These are phyloP conservation scores for Drymonia ruficornis DNA, from an alignment of 2,888 invertebrate species.

Conservation along the genomic window DNA sequence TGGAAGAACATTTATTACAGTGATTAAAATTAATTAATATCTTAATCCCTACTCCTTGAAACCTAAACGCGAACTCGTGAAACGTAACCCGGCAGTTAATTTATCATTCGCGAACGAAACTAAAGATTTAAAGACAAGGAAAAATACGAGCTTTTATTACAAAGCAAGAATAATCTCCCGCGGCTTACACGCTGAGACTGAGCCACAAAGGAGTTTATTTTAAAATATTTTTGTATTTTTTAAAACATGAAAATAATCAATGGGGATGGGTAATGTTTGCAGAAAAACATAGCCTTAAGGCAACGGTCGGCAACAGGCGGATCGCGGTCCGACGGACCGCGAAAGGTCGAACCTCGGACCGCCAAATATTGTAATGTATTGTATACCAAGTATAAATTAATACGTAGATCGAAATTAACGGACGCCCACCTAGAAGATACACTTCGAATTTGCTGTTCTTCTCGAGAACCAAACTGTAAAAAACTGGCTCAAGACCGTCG, in stretches of 20 bases:
- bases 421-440: no score
- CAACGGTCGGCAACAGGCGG: no score
- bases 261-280: constrained; percentile 16
- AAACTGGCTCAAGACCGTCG: no score
- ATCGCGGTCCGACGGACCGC: no score
- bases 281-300: no score
- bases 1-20: background rate
- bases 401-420: no score
- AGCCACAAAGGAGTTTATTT: constrained; percentile 49
- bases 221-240: no score
- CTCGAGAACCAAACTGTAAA: no score
- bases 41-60: constrained; percentile 2
- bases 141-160: constrained; percentile 41
- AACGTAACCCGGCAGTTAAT: constrained; percentile 2
- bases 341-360: no score
- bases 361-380: no score
- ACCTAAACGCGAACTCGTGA: background rate
- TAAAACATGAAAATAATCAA: constrained; percentile 55
- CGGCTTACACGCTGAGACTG: constrained; percentile 45
- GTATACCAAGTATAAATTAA: no score
- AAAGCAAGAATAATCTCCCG: constrained; percentile 41
- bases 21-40: constrained; percentile 5
- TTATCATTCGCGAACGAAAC: constrained; percentile 12
- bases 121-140: constrained; percentile 18
- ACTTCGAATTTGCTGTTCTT: no score